Evolutionary conservation across 2,113 vertebrate species (phyloP).

Genomic region (Mormyrus lacerda): DNA sequence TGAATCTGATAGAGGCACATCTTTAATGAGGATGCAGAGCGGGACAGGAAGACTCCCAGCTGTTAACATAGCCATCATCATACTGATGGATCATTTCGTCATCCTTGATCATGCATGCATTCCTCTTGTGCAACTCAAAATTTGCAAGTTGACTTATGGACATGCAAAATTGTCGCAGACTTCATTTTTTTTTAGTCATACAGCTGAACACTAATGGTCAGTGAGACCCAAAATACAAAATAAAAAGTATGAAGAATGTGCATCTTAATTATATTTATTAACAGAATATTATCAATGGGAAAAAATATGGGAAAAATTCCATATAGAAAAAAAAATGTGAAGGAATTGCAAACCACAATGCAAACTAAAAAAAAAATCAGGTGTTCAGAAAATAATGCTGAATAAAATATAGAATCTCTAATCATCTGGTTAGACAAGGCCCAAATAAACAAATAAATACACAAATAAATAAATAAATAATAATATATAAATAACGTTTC

Average conservation of each 20-base stretch:
- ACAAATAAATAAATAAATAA: conserved; percentile 48
- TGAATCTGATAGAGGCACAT: conserved; percentile 10
- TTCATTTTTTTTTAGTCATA: neutral
- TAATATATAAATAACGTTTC: conserved; percentile 36
- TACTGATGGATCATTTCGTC: conserved; percentile 22
- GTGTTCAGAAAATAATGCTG: conserved; percentile 26
- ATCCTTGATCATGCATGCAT: conserved; percentile 32
- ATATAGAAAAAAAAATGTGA: conserved; percentile 3
- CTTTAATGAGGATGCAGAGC: conserved; percentile 16
- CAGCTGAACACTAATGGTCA: neutral
- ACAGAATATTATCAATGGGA: conserved; percentile 4
- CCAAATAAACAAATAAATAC: conserved; percentile 48
- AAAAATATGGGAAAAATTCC: neutral
- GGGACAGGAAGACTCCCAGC: neutral
- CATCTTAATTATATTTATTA: conserved; percentile 19
- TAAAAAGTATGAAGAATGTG: conserved; percentile 10
- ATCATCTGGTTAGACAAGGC: conserved; percentile 33
- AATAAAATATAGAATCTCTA: conserved; percentile 30
- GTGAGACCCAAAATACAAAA: conserved; percentile 24
- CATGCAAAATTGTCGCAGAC: conserved; percentile 4
- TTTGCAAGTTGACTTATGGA: neutral
- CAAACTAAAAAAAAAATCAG: conserved; percentile 21
- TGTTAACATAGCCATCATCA: conserved; percentile 15
- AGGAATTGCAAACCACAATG: conserved; percentile 18
- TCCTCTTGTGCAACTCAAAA: conserved; percentile 28